Conservation (phyloP, 2,888 invertebrate genomes). For the Metalampra italica region DNA sequence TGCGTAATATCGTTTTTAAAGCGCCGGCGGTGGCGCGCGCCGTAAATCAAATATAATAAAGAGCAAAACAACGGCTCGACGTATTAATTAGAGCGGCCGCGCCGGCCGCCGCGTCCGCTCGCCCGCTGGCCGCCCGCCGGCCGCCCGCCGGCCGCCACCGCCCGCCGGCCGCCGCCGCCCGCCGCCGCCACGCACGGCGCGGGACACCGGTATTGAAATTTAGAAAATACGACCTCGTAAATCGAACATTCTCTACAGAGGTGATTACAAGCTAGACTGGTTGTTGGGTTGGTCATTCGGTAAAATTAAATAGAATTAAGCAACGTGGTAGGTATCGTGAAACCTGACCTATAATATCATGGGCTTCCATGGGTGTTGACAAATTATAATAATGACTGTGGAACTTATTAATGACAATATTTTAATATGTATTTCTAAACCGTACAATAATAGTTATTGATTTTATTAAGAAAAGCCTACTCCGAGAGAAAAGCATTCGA, state of each 20-base stretch:
- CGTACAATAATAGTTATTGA: too few relatives aligned
- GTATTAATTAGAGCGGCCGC: conserved; percentile 57
- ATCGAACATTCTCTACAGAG: conserved; percentile 14
- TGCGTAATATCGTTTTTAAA: conserved; percentile 61
- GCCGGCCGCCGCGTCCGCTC: conserved; percentile 7
- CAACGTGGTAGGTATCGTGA: too few relatives aligned
- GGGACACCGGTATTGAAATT: conserved; percentile 49
- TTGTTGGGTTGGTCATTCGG: background rate
- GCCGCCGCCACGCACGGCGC: conserved; percentile 14
- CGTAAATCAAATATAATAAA: conserved; percentile 67
- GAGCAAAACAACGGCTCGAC: conserved; percentile 55
- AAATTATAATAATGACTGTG: too few relatives aligned
- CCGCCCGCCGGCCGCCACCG: background rate
- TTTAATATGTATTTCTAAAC: too few relatives aligned
- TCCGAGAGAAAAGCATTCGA: too few relatives aligned
- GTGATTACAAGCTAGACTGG: background rate
- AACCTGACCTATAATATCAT: too few relatives aligned
- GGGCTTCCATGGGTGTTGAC: too few relatives aligned
- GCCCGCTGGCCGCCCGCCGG: conserved; percentile 3
- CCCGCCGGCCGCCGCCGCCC: conserved; percentile 2
- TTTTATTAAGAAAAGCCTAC: too few relatives aligned
- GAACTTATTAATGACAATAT: too few relatives aligned
- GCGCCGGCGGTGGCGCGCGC: conserved; percentile 37
- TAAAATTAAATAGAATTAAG: background rate
- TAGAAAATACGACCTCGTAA: conserved; percentile 46